Conservation (phyloP, 2,113 vertebrate species). For the Cheirogaleus medius region DNA sequence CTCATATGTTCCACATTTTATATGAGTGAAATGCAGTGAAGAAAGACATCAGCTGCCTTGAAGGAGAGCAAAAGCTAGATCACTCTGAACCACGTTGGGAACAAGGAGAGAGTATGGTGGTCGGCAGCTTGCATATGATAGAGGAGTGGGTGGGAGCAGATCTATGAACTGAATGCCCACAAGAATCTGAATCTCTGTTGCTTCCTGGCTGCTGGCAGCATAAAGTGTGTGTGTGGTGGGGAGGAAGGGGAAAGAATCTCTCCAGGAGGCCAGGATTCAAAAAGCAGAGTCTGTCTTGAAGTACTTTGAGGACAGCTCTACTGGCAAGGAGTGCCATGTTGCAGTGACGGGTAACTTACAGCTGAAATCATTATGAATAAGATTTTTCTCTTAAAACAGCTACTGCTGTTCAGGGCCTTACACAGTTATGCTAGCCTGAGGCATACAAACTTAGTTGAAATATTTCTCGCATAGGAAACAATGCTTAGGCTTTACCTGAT, state of each 20-base stretch:
- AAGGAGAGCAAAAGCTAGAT: not conserved
- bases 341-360: not conserved
- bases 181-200: not conserved
- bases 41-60: not conserved
- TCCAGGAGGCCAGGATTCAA: not conserved
- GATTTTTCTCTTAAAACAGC: not conserved
- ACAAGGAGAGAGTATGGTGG: not conserved
- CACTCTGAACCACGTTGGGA: not conserved
- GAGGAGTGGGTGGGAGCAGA: not conserved
- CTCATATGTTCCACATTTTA: not conserved
- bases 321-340: not conserved
- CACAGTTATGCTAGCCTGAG: not conserved
- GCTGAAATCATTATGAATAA: not conserved
- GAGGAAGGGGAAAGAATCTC: not conserved
- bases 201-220: not conserved
- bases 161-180: not conserved
- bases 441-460: not conserved
- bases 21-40: not conserved
- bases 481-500: not conserved
- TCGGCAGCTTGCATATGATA: not conserved
- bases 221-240: too few species aligned
- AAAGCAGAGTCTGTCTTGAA: not conserved
- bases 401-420: not conserved
- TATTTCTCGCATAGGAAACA: not conserved
- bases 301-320: not conserved